Evolutionary conservation across 2,797 vertebrate species (phyloP), one percentile per base, ranked within the genome.

Genomic region (Acanthopagrus latus): DNA sequence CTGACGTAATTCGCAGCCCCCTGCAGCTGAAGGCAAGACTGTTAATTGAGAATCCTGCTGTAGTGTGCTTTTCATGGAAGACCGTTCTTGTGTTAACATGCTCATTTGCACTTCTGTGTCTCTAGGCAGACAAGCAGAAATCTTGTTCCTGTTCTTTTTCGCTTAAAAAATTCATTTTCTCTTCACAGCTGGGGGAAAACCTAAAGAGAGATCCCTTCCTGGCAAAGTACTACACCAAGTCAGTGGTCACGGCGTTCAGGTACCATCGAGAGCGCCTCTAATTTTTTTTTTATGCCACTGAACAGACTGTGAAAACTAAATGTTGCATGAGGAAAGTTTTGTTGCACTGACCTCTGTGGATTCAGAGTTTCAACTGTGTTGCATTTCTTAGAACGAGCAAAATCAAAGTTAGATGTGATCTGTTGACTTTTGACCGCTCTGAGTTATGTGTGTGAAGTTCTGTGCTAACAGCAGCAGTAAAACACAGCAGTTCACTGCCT

Each of bases 161-260:
- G 64, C 12, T 38, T 85, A 65, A 71, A 80, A 66, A 66, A 76
- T 52, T 74, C 1, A 9, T 78, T 64, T 68, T 87, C 4, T 88
- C 79, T 85, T 3, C 77, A 85, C 90, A 96, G 95, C 84, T 96
- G 47, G 65, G 56, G 38, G 56, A 83, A n/a, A 76, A 67, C 33
- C 93, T 91, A 86, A 86, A 88, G 69, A 86, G 48, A 18, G 94
- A 95, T 78, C 33, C 74, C 7, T 48, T 95, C 7, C 86, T 96
- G 0, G 38, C 29, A 33, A 85, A 94, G 59, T 94, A 94, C 89
- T 90, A 95, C 84, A 89, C 72, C 1, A 89, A 72, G 56, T 94
- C 95, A 25, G 83, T 91, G 52, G 59, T 96, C 80, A 92, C 93
- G n/a, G 95, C 94, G 8, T 96, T 95, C 91, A 96, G 96, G 95